A percentile compares a stretch with the other conserved stretches of the same genome.
Conservation (phyloP, 2,113 vertebrate genomes). For the Nematolebias whitei region DNA sequence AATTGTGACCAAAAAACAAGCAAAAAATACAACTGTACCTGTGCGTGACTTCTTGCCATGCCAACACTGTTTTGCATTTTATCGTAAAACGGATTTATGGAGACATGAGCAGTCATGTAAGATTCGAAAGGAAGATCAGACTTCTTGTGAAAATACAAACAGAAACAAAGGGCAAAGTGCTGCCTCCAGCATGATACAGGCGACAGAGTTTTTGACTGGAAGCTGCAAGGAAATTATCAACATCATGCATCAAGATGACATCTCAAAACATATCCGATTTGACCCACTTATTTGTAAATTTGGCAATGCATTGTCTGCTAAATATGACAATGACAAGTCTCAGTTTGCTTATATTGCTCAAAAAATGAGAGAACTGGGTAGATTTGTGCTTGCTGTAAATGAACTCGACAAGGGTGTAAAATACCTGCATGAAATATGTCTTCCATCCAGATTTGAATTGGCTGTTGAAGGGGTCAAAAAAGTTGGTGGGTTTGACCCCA, state of each 20-base stretch:
- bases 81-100: slow-evolving; percentile 71
- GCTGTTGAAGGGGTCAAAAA: slow-evolving; percentile 75
- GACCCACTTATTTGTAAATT: slow-evolving; percentile 77
- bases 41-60: slow-evolving; percentile 72
- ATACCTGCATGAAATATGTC: slow-evolving; percentile 73
- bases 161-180: slow-evolving; percentile 10
- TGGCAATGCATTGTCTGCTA: slow-evolving; percentile 64
- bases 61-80: slow-evolving; percentile 73
- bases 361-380: slow-evolving; percentile 74
- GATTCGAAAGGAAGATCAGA: slow-evolving; percentile 56
- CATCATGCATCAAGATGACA: slow-evolving; percentile 76
- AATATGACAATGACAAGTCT: slow-evolving; percentile 71
- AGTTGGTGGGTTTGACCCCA: slow-evolving; percentile 65
- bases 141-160: slow-evolving; percentile 30
- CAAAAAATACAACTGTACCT: slow-evolving; percentile 43
- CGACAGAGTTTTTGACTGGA: slow-evolving; percentile 63
- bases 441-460: slow-evolving; percentile 68
- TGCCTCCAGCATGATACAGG: slow-evolving; percentile 49
- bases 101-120: slow-evolving; percentile 70
- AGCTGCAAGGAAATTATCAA: slow-evolving; percentile 71
- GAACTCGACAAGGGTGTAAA: slow-evolving; percentile 67
- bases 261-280: slow-evolving; percentile 63
- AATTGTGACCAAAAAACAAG: slow-evolving; percentile 53
- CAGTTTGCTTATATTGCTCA: slow-evolving; percentile 75
- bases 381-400: slow-evolving; percentile 69